Conservation (phyloP, 2,113 vertebrate genomes). For the Collichthys lucidus region DNA sequence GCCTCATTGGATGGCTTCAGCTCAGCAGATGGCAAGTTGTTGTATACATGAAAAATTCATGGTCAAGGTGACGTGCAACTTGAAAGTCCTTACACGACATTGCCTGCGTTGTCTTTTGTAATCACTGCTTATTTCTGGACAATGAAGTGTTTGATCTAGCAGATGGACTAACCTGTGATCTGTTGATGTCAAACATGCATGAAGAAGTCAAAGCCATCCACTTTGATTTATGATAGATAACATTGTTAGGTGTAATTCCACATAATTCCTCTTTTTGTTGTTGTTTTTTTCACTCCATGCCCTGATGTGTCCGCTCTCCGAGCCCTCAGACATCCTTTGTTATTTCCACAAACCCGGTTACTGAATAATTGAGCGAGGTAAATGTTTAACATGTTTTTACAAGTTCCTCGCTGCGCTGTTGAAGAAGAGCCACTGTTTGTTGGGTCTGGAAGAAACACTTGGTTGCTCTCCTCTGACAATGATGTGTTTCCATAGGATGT, state of each 20-base stretch:
- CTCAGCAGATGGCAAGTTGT: slow-evolving; percentile 60
- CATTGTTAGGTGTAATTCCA: background rate
- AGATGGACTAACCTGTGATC: slow-evolving; percentile 25
- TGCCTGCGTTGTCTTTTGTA: slow-evolving; percentile 32
- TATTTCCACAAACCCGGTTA: slow-evolving; percentile 75
- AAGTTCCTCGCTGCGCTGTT: slow-evolving; percentile 70
- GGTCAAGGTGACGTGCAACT: slow-evolving; percentile 53
- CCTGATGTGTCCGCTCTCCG: slow-evolving; percentile 30
- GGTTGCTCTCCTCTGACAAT: slow-evolving; percentile 49
- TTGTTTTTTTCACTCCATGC: slow-evolving; percentile 8
- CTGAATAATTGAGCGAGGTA: slow-evolving; percentile 82
- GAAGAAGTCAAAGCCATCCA: slow-evolving; percentile 1
- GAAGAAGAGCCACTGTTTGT: slow-evolving; percentile 84
- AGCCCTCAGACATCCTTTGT: slow-evolving; percentile 65
- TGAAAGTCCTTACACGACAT: slow-evolving; percentile 32
- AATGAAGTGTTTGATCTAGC: slow-evolving; percentile 32
- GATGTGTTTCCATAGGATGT: slow-evolving; percentile 84
- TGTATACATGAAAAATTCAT: slow-evolving; percentile 69
- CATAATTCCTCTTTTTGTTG: slow-evolving; percentile 4
- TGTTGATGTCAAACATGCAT: slow-evolving; percentile 19
- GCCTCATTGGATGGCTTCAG: slow-evolving; percentile 37
- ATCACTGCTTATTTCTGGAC: slow-evolving; percentile 23
- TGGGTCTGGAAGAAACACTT: slow-evolving; percentile 48
- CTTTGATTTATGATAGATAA: slow-evolving; percentile 25
- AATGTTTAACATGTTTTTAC: slow-evolving; percentile 85